These are phyloP conservation scores for Nothobranchius kuhntae DNA, from an alignment of 2,113 vertebrate species.

Conservation along the genomic window DNA sequence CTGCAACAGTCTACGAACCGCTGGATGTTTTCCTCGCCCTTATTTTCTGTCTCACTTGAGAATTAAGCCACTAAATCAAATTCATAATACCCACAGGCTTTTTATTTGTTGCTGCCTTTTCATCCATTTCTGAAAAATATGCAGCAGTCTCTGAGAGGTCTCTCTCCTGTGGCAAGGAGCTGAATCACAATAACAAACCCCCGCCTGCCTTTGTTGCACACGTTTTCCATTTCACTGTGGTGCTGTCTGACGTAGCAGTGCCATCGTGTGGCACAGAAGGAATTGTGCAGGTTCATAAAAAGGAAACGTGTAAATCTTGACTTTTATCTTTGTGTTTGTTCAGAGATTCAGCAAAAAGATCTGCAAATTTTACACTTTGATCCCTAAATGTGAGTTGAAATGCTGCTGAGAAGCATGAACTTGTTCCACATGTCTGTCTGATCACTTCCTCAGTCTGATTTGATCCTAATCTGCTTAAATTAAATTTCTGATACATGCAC, in stretches of 20 bases:
- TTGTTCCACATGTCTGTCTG: too few relatives aligned
- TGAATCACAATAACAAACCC: conserved; percentile 56
- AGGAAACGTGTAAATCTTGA: too few relatives aligned
- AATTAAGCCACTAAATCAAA: conserved; percentile 49
- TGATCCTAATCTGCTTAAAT: too few relatives aligned
- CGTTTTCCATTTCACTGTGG: conserved; percentile 20
- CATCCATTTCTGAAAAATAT: conserved; percentile 47
- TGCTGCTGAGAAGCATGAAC: too few relatives aligned
- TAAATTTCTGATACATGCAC: too few relatives aligned
- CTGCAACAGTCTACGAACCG: conserved; percentile 22
- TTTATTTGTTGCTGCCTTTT: conserved; percentile 35
- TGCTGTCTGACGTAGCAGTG: conserved; percentile 5
- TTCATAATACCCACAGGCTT: conserved; percentile 42
- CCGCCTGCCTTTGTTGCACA: conserved; percentile 13
- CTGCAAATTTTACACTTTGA: too few relatives aligned
- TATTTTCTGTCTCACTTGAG: conserved; percentile 29
- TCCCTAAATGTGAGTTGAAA: too few relatives aligned
- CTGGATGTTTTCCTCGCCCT: conserved; percentile 13
- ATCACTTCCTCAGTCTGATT: too few relatives aligned
- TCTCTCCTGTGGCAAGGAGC: conserved; percentile 48
- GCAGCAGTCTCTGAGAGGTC: conserved; percentile 38
- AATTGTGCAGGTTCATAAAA: conserved; percentile 13
- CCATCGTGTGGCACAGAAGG: conserved; percentile 46
- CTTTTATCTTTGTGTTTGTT: too few relatives aligned
- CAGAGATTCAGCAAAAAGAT: too few relatives aligned